Conservation (phyloP, 2,113 vertebrate species). For the Ictidomys tridecemlineatus region DNA sequence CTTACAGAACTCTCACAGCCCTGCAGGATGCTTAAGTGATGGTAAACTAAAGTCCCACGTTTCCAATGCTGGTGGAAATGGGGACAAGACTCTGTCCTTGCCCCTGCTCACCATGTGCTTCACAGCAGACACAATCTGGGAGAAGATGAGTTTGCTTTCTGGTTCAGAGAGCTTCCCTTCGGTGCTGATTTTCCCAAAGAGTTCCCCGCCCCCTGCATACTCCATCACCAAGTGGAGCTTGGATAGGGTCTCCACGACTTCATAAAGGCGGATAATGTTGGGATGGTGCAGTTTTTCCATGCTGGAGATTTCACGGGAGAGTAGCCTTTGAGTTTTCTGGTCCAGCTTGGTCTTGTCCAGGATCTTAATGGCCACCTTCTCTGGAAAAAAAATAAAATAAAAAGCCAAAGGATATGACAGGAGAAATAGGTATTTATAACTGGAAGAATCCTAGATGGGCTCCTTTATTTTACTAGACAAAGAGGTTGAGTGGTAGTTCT, state of each 20-base stretch:
- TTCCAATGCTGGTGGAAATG: rapidly evolving
- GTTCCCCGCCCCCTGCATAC: conserved; percentile 96
- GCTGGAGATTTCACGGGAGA: conserved; percentile 97
- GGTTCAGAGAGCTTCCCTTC: conserved; percentile 95
- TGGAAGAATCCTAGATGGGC: neutral
- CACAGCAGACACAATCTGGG: conserved; percentile 97
- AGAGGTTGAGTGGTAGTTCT: neutral
- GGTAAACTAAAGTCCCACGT: neutral
- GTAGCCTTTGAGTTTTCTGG: conserved; percentile 95
- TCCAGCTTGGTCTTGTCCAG: conserved; percentile 98
- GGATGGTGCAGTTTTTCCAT: conserved; percentile 99
- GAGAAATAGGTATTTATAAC: neutral
- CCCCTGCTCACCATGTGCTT: conserved; percentile 95
- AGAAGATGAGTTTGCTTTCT: conserved; percentile 95
- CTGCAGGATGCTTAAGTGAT: neutral
- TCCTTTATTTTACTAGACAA: neutral
- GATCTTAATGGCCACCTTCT: conserved; percentile 99
- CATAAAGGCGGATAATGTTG: conserved; percentile 97
- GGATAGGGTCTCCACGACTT: conserved; percentile 98
- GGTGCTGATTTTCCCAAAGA: conserved; percentile 96
- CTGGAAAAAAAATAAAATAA: conserved; percentile 84
- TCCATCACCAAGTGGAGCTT: conserved; percentile 98
- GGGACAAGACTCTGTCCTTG: neutral
- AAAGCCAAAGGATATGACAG: neutral
- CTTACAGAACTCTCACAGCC: neutral